Conservation (phyloP, 2,797 vertebrate genomes). For the Mormyrus proboscirostris region DNA sequence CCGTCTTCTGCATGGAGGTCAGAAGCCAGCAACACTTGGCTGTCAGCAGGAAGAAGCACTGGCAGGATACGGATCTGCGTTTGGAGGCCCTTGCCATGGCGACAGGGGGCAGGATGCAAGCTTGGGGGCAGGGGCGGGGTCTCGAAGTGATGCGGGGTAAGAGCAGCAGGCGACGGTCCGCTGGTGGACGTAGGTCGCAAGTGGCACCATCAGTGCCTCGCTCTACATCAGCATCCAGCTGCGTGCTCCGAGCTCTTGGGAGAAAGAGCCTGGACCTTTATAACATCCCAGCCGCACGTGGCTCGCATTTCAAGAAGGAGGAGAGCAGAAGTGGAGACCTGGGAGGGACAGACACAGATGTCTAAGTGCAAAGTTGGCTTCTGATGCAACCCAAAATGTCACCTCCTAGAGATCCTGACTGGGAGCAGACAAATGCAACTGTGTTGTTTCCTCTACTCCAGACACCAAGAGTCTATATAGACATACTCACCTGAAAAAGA, state of each 20-base stretch:
- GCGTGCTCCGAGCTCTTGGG: slow-evolving; percentile 44
- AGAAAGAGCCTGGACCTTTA: slow-evolving; percentile 30
- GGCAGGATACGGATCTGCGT: slow-evolving; percentile 54
- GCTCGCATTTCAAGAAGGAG: slow-evolving; percentile 45
- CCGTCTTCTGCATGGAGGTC: slow-evolving; percentile 68
- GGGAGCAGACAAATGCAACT: neutral
- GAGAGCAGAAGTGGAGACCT: neutral
- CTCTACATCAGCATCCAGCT: slow-evolving; percentile 53
- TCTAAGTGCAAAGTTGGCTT: neutral
- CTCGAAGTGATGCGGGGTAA: neutral
- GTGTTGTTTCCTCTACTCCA: neutral
- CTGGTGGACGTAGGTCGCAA: neutral
- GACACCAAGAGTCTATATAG: neutral
- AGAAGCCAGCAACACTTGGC: slow-evolving; percentile 75
- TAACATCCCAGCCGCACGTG: slow-evolving; percentile 40
- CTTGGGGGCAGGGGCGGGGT: neutral
- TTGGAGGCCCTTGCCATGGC: slow-evolving; percentile 63
- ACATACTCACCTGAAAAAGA: neutral
- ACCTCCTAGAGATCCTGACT: neutral
- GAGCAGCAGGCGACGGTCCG: slow-evolving; percentile 25
- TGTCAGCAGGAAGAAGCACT: slow-evolving; percentile 69
- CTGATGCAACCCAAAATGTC: neutral
- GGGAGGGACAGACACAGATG: neutral
- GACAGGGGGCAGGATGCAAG: slow-evolving; percentile 40
- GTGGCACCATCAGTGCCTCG: slow-evolving; percentile 61